Evolutionary conservation across 1,140 invertebrate species (phyloP), one percentile per base, ranked within the genome.

Genomic region (Pseudomyrmex pallidus): DNA sequence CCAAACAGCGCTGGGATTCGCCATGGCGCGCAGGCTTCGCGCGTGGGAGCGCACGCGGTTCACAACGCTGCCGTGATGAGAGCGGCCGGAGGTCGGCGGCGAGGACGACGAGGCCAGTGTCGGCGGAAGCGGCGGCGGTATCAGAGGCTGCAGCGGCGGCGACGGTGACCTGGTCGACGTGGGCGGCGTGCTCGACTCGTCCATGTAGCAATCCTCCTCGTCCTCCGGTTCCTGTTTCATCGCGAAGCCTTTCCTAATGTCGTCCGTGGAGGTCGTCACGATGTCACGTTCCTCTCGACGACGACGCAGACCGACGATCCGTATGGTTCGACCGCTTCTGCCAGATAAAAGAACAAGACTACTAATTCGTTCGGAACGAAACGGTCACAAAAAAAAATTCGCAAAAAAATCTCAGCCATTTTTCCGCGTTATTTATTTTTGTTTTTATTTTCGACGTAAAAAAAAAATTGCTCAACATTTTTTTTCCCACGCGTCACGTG

Each of bases 1-100:
- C 94, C 94, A 94, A 20, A 94, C 94, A 9, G 94, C 94, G 85
- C 94, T 94, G 0, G 94, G 93, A 72, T 94, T 94, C 0, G 94
- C 93, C 93, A 94, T 94, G 4, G 93, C 94, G 22, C 93, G 84
- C 2, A 94, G 83, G 76, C 93, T 94, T 2, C 93, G 88, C 17
- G 94, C 88, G 48, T 94, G 94, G 2, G 94, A 94, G 20, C 93
- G 89, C n/a, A 94, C 93, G 15, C 93, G 87, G n/a, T 87, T 73
- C 57, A 89, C 83, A 1, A 87, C 59, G 17, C 85, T 85, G 0
- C 74, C 57, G 35, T 35, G 35, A 52, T 52, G 9, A 52, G 50
- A 52, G 63, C 73, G 22, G 9, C 22, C 62, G 50, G 74, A 56
- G 5, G 73, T 35, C 22, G 72, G 62, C 35, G 76, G 59, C 12